Percentiles rank a stretch among this genome's conserved stretches.
phyloP scores from a whole-genome alignment of 1,140 invertebrate species.

The Sycophaga agraensis region DNA sequence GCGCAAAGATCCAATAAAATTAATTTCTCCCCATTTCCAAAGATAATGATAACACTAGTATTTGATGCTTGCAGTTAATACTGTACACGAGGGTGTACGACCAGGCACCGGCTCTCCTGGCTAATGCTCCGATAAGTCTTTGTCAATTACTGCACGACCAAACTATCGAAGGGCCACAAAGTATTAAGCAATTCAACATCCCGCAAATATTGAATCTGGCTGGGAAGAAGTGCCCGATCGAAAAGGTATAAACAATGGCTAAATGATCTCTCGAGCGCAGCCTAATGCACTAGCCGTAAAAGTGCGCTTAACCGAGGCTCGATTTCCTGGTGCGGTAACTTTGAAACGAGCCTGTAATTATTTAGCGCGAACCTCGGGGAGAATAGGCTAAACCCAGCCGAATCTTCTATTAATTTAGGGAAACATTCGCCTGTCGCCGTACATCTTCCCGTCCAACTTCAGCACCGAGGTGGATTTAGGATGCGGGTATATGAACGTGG shows the following conservation, averaged over 20 bases:
- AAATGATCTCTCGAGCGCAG: too few species aligned
- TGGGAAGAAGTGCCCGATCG: neutral
- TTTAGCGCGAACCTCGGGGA: too few species aligned
- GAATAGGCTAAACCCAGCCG: too few species aligned
- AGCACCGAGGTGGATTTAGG: neutral
- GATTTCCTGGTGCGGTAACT: too few species aligned
- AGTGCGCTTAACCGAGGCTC: too few species aligned
- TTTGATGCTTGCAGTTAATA: slow-evolving; percentile 9
- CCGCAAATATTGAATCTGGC: slow-evolving; percentile 6
- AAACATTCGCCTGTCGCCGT: neutral
- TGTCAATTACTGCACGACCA: slow-evolving; percentile 6
- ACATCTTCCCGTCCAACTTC: slow-evolving; percentile 7
- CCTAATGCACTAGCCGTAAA: too few species aligned
- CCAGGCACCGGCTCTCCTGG: neutral
- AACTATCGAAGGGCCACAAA: neutral
- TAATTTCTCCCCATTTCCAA: too few species aligned
- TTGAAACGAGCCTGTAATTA: too few species aligned
- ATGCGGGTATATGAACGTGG: slow-evolving; percentile 13
- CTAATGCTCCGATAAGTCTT: neutral
- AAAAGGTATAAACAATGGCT: neutral
- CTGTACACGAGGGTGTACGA: neutral
- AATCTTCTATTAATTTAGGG: too few species aligned
- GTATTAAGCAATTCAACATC: neutral
- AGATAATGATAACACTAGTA: too few species aligned
- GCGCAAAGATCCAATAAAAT: too few species aligned